A percentile compares a stretch with the other conserved stretches of the same genome.
These are phyloP conservation scores for Argyresthia goedartella DNA, from an alignment of 2,888 invertebrate species.

Conservation along the genomic window DNA sequence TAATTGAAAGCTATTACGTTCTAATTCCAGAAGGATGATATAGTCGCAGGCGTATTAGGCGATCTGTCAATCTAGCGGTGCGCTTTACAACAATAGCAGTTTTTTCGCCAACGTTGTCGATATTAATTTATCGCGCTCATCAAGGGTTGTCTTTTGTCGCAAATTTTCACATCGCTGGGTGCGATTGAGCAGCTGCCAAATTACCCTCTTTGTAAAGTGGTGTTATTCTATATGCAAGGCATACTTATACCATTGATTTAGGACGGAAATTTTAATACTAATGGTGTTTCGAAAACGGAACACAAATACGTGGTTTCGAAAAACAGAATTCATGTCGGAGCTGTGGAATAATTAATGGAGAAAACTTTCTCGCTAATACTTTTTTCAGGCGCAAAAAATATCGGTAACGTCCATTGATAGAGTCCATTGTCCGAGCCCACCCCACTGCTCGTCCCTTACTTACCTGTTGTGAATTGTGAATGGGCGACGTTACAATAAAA, in stretches of 20 bases:
- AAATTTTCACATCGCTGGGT: conserved; percentile 46
- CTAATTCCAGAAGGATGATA: too few relatives aligned
- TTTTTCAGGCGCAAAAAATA: conserved; percentile 38
- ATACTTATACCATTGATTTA: too few relatives aligned
- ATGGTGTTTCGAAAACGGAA: too few relatives aligned
- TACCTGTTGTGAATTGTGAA: conserved; percentile 68
- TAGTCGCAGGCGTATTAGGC: too few relatives aligned
- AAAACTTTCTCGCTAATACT: conserved; percentile 36
- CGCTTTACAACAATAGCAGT: neutral
- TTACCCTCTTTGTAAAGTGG: conserved; percentile 12
- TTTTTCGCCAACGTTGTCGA: neutral
- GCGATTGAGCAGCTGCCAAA: conserved; percentile 46
- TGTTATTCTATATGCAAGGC: neutral
- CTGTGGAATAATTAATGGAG: conserved; percentile 33
- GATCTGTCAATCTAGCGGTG: neutral
- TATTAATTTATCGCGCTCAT: conserved; percentile 53
- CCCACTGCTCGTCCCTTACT: conserved; percentile 29
- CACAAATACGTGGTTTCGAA: neutral
- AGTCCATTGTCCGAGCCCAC: conserved; percentile 48
- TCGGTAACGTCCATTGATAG: conserved; percentile 59
- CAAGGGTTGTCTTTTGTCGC: conserved; percentile 48
- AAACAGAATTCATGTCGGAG: neutral
- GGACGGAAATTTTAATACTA: too few relatives aligned
- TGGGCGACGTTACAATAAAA: conserved; percentile 60
- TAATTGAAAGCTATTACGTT: too few relatives aligned